A percentile compares a stretch with the other conserved stretches of the same genome.
phyloP scores from a whole-genome alignment of 2,888 invertebrate genomes.

The Dioctria linearis region DNA sequence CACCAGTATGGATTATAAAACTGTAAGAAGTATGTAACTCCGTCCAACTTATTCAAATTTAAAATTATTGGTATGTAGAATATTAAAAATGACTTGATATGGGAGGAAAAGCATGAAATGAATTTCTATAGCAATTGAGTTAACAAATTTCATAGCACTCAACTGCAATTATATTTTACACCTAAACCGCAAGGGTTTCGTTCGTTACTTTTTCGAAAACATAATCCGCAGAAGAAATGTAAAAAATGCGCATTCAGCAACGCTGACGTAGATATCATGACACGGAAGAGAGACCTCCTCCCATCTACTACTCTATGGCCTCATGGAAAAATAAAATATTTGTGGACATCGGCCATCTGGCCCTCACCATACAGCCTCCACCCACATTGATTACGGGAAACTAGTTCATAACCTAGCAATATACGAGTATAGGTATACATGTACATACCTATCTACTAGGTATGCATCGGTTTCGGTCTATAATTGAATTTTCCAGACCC shows the following conservation, averaged over 20 bases:
- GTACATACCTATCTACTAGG: background rate
- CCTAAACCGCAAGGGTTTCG: too few species aligned
- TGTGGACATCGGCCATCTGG: background rate
- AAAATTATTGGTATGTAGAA: too few species aligned
- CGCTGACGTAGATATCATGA: background rate
- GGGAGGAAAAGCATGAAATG: too few species aligned
- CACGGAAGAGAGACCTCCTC: slow-evolving; percentile 12
- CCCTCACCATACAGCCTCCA: background rate
- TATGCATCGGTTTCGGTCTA: background rate
- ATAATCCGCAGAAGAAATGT: slow-evolving; percentile 14
- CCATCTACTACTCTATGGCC: slow-evolving; percentile 25
- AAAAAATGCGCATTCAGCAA: slow-evolving; percentile 12
- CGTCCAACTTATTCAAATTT: too few species aligned
- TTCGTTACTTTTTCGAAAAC: background rate
- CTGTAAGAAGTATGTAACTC: too few species aligned
- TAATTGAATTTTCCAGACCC: slow-evolving; percentile 46
- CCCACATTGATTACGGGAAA: slow-evolving; percentile 27
- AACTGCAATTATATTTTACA: too few species aligned
- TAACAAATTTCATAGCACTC: too few species aligned
- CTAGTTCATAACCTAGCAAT: slow-evolving; percentile 38
- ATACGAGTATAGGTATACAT: too few species aligned
- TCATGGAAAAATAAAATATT: slow-evolving; percentile 10
- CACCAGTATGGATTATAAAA: too few species aligned
- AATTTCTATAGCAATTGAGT: too few species aligned
- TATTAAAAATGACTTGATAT: too few species aligned